These are phyloP conservation scores for Eucidaris tribuloides DNA, from an alignment of 35 echinoderm and acorn worm genomes.

Conservation along the genomic window DNA sequence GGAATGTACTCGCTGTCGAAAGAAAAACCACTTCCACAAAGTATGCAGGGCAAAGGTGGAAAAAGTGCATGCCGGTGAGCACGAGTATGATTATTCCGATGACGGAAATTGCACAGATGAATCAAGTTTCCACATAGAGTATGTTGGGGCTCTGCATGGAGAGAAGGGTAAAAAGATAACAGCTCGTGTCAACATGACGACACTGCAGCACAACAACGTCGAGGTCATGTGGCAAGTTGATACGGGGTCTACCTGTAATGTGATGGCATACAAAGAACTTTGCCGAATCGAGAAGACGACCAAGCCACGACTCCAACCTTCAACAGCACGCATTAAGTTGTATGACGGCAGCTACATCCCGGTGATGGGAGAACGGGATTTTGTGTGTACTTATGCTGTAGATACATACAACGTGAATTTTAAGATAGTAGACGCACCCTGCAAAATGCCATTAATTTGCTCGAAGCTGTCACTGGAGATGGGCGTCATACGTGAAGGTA, in stretches of 20 bases:
- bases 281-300: background rate
- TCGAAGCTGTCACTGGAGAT: background rate
- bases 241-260: slow-evolving; percentile 6
- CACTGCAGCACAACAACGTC: background rate
- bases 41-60: background rate
- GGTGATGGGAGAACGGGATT: background rate
- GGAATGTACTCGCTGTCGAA: slow-evolving; percentile 8
- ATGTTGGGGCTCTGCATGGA: background rate
- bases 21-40: slow-evolving; percentile 20
- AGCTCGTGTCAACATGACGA: background rate
- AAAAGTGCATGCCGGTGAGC: background rate
- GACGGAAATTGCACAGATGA: background rate
- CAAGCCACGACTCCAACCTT: background rate
- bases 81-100: background rate
- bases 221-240: slow-evolving; percentile 5
- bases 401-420: background rate
- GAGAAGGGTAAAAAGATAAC: background rate
- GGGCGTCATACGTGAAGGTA: background rate
- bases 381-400: background rate
- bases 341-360: background rate
- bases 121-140: background rate
- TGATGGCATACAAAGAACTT: background rate
- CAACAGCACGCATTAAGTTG: background rate
- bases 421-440: background rate
- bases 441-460: background rate